These are phyloP conservation scores for Oncorhynchus masou DNA, from an alignment of 2,113 vertebrate genomes.

Conservation along the genomic window DNA sequence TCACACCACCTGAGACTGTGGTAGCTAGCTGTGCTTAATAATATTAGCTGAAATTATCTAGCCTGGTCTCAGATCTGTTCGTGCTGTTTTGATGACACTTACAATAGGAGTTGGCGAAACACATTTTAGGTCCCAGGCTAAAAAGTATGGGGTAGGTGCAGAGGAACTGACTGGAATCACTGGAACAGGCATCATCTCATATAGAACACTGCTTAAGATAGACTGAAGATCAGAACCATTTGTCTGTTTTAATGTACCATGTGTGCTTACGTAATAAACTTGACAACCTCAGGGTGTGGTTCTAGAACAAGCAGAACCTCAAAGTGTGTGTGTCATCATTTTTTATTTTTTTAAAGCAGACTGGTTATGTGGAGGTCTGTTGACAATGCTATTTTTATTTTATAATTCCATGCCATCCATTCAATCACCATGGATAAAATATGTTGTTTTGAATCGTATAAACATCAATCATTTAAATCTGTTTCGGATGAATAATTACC, in stretches of 20 bases:
- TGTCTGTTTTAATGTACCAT: slow-evolving; percentile 26
- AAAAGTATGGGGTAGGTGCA: background rate
- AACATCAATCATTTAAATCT: slow-evolving; percentile 11
- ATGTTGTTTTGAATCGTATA: background rate
- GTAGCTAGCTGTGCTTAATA: background rate
- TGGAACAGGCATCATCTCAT: background rate
- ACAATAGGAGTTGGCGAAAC: no score
- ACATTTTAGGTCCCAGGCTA: background rate
- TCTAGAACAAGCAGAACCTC: no score
- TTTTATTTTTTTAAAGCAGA: no score
- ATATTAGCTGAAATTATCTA: background rate
- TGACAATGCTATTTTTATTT: background rate
- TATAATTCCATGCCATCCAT: slow-evolving; percentile 9
- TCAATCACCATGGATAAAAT: background rate
- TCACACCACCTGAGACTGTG: slow-evolving; percentile 21
- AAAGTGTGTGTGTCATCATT: slow-evolving; percentile 18
- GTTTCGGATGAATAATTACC: background rate
- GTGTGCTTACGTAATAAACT: slow-evolving; percentile 56
- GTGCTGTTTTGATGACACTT: no score
- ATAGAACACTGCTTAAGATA: background rate
- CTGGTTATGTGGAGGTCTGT: background rate
- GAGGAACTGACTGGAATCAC: slow-evolving; percentile 2
- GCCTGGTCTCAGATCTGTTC: no score
- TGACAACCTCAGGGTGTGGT: slow-evolving; percentile 22
- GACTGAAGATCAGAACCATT: slow-evolving; percentile 18